A percentile compares a stretch with the other conserved stretches of the same genome.
Conservation (phyloP, 2,888 invertebrate genomes). For the Drosophila pegasa region DNA sequence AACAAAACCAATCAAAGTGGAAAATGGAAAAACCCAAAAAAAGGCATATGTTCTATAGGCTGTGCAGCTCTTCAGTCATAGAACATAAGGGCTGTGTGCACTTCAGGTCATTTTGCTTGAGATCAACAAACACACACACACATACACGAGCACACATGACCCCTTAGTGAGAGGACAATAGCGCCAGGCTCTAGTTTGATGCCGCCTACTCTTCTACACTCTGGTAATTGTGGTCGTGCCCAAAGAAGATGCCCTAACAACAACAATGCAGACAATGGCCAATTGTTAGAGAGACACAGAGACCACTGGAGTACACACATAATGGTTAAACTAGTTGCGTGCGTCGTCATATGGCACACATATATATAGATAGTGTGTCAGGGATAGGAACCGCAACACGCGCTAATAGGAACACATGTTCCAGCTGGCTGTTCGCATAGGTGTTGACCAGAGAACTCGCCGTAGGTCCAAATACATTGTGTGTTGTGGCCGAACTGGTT, state of each 20-base stretch:
- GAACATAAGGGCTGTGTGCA: constrained; percentile 21
- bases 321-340: constrained; percentile 60
- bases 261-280: constrained; percentile 61
- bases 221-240: constrained; percentile 65
- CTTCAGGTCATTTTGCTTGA: constrained; percentile 18
- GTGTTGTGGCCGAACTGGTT: constrained; percentile 25
- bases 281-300: constrained; percentile 63
- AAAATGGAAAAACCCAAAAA: constrained; percentile 26
- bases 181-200: constrained; percentile 62
- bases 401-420: constrained; percentile 82
- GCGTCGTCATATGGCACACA: constrained; percentile 14
- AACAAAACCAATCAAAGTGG: constrained; percentile 21
- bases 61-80: constrained; percentile 10
- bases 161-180: constrained; percentile 54
- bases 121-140: constrained; percentile 33
- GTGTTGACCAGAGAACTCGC: constrained; percentile 18
- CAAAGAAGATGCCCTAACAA: constrained; percentile 50
- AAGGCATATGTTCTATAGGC: constrained; percentile 13
- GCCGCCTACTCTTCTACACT: constrained; percentile 34
- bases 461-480: constrained; percentile 24
- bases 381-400: constrained; percentile 68
- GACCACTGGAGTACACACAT: constrained; percentile 52
- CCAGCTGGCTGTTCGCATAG: constrained; percentile 29
- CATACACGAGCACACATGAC: constrained; percentile 53
- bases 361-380: constrained; percentile 16